Conservation (phyloP, 2,113 vertebrate species). For the Boleophthalmus pectinirostris region DNA sequence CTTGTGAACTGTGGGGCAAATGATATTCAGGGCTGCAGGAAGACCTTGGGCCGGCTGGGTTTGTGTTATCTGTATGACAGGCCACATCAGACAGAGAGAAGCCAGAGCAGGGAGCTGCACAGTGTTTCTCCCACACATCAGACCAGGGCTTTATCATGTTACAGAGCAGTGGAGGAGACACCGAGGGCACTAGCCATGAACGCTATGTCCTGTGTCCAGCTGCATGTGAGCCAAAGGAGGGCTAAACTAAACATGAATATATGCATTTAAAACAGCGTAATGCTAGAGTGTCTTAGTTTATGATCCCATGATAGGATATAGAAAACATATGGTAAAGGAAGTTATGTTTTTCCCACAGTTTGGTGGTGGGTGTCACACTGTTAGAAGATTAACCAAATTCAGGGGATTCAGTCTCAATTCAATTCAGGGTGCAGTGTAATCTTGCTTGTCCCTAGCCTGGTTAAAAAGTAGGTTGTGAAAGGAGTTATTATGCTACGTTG, state of each 20-base stretch:
- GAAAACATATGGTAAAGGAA: background rate
- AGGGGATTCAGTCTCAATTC: too few relatives aligned
- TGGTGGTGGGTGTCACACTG: background rate
- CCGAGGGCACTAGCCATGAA: conserved; percentile 34
- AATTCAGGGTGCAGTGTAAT: too few relatives aligned
- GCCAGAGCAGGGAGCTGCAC: conserved; percentile 68
- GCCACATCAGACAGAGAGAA: conserved; percentile 62
- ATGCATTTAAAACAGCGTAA: conserved; percentile 50
- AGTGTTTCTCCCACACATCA: conserved; percentile 66
- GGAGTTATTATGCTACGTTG: background rate
- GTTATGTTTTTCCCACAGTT: background rate
- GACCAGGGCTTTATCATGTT: conserved; percentile 67
- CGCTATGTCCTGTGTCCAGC: conserved; percentile 32
- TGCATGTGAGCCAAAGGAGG: conserved; percentile 50
- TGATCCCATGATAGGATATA: background rate
- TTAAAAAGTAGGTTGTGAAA: background rate
- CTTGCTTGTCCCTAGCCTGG: too few relatives aligned
- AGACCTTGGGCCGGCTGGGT: conserved; percentile 63
- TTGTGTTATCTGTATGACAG: conserved; percentile 67
- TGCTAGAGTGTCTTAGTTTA: conserved; percentile 4
- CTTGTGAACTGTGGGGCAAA: conserved; percentile 55
- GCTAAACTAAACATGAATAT: conserved; percentile 27
- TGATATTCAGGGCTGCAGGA: conserved; percentile 62
- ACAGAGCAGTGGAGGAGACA: conserved; percentile 49
- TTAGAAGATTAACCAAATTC: too few relatives aligned